Base-by-base conservation (phyloP, 2,797 vertebrate species). In the Mormyrops boulengeri region DNA sequence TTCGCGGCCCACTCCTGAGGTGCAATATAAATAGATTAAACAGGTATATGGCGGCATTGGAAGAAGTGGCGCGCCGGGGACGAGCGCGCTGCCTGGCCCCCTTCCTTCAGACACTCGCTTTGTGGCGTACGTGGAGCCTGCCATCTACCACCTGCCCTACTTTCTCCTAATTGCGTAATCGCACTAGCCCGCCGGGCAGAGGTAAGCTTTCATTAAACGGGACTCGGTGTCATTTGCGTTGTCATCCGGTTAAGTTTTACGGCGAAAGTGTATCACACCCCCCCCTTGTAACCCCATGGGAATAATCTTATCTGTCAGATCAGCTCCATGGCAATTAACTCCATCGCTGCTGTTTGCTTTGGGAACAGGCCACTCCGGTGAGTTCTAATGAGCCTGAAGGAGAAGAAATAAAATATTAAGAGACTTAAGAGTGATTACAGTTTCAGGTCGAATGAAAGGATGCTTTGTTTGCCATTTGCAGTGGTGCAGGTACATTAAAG, bases 191-290 rank as follows among this genome's bases (percentile, higher is more conserved):
- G 89, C 69, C 77, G 87, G 89, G 87, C 89, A 44, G 90, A 89
- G 90, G 88, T 88, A 90, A 90, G 90, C 91, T 92, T 91, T 92
- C 90, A 92, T 93, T 91, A 91, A 91, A 90, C 14, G 49, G 69
- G 90, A 91, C 91, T 89, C 88, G 88, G 91, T 90, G 87, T 88
- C 87, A 91, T 91, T 91, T 91, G 66, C 53, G 55, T 22, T 82
- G 85, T 89, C 85, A 87, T 77, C 44, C 41, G 17, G 69, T 38
- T 26, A 84, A 66, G 55, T 90, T 57, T 17, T 62, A 66, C 62
- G 8, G 44, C 38, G 60, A 84, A 86, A 88, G 80, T 88, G 84
- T 90, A 88, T 89, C 85, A 49, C 73, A 89, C 34, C 47, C 19
- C 47, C 7, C 2, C 19, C 44, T 4, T 80, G 69, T 57, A 85